A percentile compares a stretch with the other conserved stretches of the same genome.
Evolutionary conservation across 2,888 invertebrate genomes (phyloP).

Genomic region (Macrosiphum euphorbiae): DNA sequence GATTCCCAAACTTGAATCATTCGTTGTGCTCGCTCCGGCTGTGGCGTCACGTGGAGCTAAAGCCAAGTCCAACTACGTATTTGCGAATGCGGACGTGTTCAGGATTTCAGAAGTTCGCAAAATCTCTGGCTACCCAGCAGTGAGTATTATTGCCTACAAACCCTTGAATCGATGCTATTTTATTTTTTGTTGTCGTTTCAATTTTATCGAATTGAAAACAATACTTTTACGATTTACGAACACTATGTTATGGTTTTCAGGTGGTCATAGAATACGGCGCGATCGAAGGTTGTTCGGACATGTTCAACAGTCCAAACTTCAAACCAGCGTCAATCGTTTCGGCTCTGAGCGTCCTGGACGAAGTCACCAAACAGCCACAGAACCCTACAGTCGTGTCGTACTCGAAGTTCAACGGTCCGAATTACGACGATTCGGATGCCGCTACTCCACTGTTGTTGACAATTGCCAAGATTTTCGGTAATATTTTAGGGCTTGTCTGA

Average conservation of each 20-base stretch:
- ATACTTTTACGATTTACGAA: not conserved
- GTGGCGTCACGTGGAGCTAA: constrained; percentile 43
- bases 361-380: not conserved
- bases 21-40: constrained; percentile 54
- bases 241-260: not conserved
- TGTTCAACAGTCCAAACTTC: constrained; percentile 43
- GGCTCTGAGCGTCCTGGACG: constrained; percentile 40
- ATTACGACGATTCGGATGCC: not conserved
- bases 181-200: not conserved
- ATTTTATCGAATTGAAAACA: not conserved
- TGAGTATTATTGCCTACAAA: not conserved
- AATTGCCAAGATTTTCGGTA: constrained; percentile 56
- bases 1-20: constrained; percentile 60
- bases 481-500: not conserved
- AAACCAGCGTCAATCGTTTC: not conserved
- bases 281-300: not conserved
- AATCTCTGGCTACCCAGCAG: constrained; percentile 42
- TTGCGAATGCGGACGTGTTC: constrained; percentile 3
- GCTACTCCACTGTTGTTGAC: constrained; percentile 16
- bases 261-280: constrained; percentile 53
- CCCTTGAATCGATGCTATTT: too few relatives aligned
- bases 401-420: constrained; percentile 31
- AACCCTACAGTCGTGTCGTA: constrained; percentile 15
- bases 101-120: constrained; percentile 42
- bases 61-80: constrained; percentile 45